These are phyloP conservation scores for Choloepus hoffmanni DNA, from an alignment of 2,113 vertebrate species.

Conservation along the genomic window DNA sequence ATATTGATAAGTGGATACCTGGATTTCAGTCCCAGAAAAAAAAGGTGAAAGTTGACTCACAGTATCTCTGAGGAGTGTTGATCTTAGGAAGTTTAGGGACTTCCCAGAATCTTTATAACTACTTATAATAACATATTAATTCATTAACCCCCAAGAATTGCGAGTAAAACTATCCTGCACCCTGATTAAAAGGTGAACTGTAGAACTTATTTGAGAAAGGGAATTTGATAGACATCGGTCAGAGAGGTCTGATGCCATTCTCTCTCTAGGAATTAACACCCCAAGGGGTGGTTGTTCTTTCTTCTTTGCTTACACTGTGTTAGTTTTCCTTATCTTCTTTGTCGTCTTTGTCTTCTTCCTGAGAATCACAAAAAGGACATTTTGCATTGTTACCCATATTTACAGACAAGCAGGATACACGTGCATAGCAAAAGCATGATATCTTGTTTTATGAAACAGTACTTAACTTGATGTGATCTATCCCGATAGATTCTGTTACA, in stretches of 20 bases:
- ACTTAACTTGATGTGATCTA: not conserved
- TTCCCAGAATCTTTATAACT: not conserved
- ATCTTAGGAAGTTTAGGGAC: not conserved
- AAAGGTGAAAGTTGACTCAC: not conserved
- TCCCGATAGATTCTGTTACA: not conserved
- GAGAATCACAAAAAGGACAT: not conserved
- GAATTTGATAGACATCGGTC: not conserved
- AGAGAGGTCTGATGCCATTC: not conserved
- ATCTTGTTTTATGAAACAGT: not conserved
- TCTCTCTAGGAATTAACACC: not conserved
- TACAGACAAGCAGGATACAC: not conserved
- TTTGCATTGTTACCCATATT: not conserved
- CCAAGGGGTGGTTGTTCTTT: not conserved
- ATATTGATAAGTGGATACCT: not conserved
- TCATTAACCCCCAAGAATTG: not conserved
- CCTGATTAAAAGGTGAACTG: not conserved
- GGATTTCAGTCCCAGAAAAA: not conserved
- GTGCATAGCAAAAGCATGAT: not conserved
- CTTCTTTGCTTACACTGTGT: not conserved
- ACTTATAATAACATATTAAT: not conserved
- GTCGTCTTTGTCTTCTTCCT: not conserved
- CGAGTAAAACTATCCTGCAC: not conserved
- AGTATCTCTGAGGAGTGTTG: not conserved
- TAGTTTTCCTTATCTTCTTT: not conserved
- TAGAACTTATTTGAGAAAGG: not conserved